Evolutionary conservation across 2,113 vertebrate species (phyloP), one percentile per base, ranked within the genome.

Genomic region (Poeciliopsis occidentalis): DNA sequence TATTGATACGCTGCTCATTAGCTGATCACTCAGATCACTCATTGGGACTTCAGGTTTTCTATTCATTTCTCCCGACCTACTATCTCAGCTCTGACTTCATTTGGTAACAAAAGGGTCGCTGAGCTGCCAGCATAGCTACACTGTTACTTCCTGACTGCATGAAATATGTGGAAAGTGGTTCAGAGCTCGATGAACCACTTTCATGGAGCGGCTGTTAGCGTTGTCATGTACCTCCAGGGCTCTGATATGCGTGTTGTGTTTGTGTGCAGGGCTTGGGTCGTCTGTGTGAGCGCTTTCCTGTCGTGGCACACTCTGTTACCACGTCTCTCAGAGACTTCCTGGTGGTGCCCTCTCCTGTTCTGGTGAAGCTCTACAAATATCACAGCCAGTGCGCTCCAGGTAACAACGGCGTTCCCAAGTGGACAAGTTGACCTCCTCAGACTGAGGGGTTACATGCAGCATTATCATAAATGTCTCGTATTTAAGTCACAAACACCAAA

Each of bases 281-380:
- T 68, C 90, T 99, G 67, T 99, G 98, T 65, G 97, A 99, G 91
- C 95, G 97, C 4, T 99, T 99, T 68, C 97, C 98, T 0, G 95
- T 98, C 81, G 97, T 99, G 64, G 97, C 97, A 30, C 97, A 99
- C 86, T 99, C 97, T 0, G 97, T 99, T 84, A 99, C 94, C 12
- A 96, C 94, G 15, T 98, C 97, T 2, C 86, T 99, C 68, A 94
- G 96, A 83, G 98, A 99, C 84, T 99, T 99, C 69, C 86, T 99
- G 82, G 97, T 99, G 78, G 97, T 99, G 13, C 97, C 98, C 0
- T 99, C 98, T 41, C 98, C 98, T 0, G 98, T 99, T 69, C 91
- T 99, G 90, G 97, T 99, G 84, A 99, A 99, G 86, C 95, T 99
- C 26, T 98, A 98, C 89, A 99, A 99, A 82, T 99, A 98, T 81